These are phyloP conservation scores for Botia almorhae DNA, from an alignment of 2,797 vertebrate species.

Conservation along the genomic window DNA sequence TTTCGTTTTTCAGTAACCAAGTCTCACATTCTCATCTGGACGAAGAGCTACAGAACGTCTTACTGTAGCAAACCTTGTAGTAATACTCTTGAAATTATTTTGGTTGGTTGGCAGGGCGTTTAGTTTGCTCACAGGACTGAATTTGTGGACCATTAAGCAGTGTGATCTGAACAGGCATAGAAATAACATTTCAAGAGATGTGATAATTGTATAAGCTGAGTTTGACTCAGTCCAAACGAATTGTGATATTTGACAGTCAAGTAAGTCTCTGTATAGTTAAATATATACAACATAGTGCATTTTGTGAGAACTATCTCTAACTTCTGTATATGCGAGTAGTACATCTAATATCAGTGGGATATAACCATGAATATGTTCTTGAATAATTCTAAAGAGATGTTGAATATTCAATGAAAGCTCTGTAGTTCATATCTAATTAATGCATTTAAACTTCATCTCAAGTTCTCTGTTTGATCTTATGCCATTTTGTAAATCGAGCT, in stretches of 20 bases:
- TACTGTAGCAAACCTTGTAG: constrained; percentile 29
- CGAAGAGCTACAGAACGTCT: constrained; percentile 36
- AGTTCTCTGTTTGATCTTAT: constrained; percentile 52
- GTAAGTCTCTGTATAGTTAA: constrained; percentile 6
- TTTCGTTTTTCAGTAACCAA: constrained; percentile 24
- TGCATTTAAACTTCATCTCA: constrained; percentile 45
- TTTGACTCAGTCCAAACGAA: constrained; percentile 16
- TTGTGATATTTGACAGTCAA: constrained; percentile 27
- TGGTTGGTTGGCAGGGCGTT: constrained; percentile 40
- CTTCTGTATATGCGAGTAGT: constrained; percentile 27
- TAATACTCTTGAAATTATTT: constrained; percentile 40
- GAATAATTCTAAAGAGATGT: constrained; percentile 43
- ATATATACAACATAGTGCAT: constrained; percentile 16
- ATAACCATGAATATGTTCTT: constrained; percentile 26
- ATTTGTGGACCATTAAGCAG: constrained; percentile 53
- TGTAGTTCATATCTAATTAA: constrained; percentile 58
- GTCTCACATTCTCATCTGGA: constrained; percentile 34
- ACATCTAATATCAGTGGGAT: constrained; percentile 31
- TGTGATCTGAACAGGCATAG: constrained; percentile 40
- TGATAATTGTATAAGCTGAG: constrained; percentile 46
- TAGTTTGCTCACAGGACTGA: constrained; percentile 52
- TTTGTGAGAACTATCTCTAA: constrained; percentile 30
- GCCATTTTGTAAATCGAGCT: constrained; percentile 46
- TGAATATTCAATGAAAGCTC: constrained; percentile 50
- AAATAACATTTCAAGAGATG: constrained; percentile 39